Conservation (phyloP, 2,113 vertebrate species). For the Thunnus thynnus region DNA sequence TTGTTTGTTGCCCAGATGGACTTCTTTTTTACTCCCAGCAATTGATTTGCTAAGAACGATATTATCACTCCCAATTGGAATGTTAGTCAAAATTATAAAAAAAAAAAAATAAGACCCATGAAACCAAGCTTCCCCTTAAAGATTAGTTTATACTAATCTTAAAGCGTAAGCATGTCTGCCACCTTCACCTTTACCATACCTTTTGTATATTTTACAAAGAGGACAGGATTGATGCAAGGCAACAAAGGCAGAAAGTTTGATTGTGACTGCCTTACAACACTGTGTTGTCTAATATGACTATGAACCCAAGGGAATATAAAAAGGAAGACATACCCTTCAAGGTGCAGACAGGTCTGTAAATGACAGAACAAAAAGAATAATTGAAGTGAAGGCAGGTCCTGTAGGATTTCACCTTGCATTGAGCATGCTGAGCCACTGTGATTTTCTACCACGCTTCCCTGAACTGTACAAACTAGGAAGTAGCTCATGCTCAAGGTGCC, state of each 20-base stretch:
- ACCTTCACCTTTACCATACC: background rate
- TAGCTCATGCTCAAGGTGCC: slow-evolving; percentile 27
- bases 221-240: too few species aligned
- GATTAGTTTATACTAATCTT: background rate
- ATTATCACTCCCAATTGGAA: too few species aligned
- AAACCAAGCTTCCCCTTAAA: too few species aligned
- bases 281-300: background rate
- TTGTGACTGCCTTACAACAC: background rate
- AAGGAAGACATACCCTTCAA: background rate
- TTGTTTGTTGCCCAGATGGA: too few species aligned
- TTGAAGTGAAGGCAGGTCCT: background rate
- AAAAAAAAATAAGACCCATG: too few species aligned
- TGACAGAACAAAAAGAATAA: background rate
- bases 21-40: too few species aligned
- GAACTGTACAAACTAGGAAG: slow-evolving; percentile 20
- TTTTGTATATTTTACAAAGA: too few species aligned
- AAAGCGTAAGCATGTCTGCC: background rate
- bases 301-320: background rate
- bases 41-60: too few species aligned
- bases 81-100: too few species aligned
- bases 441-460: slow-evolving; percentile 5
- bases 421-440: background rate
- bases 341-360: background rate
- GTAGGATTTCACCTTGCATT: background rate
- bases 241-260: background rate